Conservation (phyloP, 2,888 invertebrate species). For the Eremobia ochroleuca region DNA sequence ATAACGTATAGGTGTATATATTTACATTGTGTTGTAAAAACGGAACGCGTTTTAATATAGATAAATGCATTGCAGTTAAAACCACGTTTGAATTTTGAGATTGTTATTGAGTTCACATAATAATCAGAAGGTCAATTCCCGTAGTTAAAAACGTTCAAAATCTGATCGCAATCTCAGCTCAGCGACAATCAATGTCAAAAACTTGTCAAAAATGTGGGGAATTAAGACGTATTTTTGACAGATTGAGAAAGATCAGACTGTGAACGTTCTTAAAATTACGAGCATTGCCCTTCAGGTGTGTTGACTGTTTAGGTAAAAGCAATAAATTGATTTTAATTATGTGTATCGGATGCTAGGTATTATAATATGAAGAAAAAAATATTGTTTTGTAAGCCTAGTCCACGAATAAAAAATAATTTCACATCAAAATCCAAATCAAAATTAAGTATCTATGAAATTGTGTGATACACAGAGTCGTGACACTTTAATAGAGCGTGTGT, state of each 20-base stretch:
- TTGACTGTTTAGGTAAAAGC: conserved; percentile 25
- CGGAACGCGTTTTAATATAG: neutral
- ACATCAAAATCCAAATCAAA: conserved; percentile 25
- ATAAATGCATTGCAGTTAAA: neutral
- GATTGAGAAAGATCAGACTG: too few relatives aligned
- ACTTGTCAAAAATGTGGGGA: too few relatives aligned
- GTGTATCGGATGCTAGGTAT: conserved; percentile 17
- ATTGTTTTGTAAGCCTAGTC: conserved; percentile 20
- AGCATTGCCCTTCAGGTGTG: too few relatives aligned
- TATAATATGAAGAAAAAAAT: neutral
- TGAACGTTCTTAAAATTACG: too few relatives aligned
- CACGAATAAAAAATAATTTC: neutral
- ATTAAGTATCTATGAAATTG: conserved; percentile 22
- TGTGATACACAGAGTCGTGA: conserved; percentile 35
- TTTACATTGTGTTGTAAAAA: conserved; percentile 22
- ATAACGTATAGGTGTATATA: conserved; percentile 9
- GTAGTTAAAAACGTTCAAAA: too few relatives aligned
- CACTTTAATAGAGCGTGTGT: conserved; percentile 34
- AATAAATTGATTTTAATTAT: conserved; percentile 23
- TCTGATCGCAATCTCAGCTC: too few relatives aligned
- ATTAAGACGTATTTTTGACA: too few relatives aligned
- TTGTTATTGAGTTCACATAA: conserved; percentile 8
- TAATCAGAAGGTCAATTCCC: too few relatives aligned
- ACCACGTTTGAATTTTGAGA: conserved; percentile 1
- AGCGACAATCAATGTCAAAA: too few relatives aligned